A percentile compares a stretch with the other conserved stretches of the same genome.
phyloP scores from a whole-genome alignment of 2,113 vertebrate genomes.

The Charina bottae region DNA sequence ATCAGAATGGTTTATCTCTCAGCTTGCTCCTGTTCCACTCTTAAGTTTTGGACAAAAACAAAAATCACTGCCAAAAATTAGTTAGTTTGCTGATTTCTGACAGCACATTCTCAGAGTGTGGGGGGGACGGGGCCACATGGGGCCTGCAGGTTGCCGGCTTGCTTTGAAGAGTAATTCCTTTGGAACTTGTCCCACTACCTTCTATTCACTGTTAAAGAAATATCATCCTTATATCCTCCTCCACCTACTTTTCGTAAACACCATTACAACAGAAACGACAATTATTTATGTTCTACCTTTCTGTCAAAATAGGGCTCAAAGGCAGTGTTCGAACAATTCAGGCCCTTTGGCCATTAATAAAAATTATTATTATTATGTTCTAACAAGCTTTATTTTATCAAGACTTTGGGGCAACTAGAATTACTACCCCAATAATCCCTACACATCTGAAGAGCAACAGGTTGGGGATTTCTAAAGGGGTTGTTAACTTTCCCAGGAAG shows the following conservation, averaged over 20 bases:
- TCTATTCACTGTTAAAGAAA: neutral
- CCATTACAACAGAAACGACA: neutral
- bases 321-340: neutral
- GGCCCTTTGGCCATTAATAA: neutral
- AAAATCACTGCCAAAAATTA: neutral
- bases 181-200: neutral
- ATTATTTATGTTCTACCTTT: neutral
- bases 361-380: neutral
- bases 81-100: too few relatives aligned
- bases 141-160: neutral
- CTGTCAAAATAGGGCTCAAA: neutral
- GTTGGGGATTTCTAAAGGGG: neutral
- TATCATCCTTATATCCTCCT: neutral
- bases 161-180: neutral
- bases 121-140: too few relatives aligned
- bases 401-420: neutral
- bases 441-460: neutral
- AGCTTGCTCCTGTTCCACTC: too few relatives aligned
- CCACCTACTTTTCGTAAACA: neutral
- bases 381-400: neutral
- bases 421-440: neutral
- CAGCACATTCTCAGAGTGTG: neutral
- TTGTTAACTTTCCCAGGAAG: neutral
- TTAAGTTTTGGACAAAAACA: too few relatives aligned
- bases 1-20: too few relatives aligned